Percentiles rank a stretch among this genome's conserved stretches.
Evolutionary conservation across 2,888 invertebrate species (phyloP).

Genomic region (Thymelicus lineola): DNA sequence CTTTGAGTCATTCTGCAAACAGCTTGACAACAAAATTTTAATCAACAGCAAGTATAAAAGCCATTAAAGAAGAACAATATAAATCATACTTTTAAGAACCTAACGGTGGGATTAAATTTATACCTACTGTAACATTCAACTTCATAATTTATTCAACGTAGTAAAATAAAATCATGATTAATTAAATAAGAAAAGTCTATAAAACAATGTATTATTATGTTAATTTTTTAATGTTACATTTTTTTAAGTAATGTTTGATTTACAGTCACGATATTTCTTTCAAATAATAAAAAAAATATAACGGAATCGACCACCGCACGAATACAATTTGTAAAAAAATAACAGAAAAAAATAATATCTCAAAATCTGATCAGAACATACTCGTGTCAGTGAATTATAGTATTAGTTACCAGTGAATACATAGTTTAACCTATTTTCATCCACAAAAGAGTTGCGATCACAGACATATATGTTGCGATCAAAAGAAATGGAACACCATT

Average conservation of each 20-base stretch:
- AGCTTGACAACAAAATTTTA: slow-evolving; percentile 13
- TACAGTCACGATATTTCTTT: too few relatives aligned
- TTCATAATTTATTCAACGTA: background rate
- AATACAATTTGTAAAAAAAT: background rate
- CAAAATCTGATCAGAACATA: background rate
- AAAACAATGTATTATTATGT: too few relatives aligned
- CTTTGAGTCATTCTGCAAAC: slow-evolving; percentile 17
- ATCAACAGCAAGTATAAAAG: slow-evolving; percentile 15
- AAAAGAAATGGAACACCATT: slow-evolving; percentile 23
- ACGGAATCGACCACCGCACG: too few relatives aligned
- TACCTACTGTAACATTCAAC: background rate
- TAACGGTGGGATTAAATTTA: slow-evolving; percentile 8
- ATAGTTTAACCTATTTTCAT: slow-evolving; percentile 2
- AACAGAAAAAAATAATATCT: background rate
- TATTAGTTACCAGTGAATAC: background rate
- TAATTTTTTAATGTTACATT: too few relatives aligned
- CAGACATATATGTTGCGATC: too few relatives aligned
- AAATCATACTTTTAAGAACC: slow-evolving; percentile 17
- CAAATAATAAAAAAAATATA: too few relatives aligned
- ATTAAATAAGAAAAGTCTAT: too few relatives aligned
- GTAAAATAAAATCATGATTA: too few relatives aligned
- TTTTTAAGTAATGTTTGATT: too few relatives aligned
- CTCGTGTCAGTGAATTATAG: background rate
- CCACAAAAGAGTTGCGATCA: slow-evolving; percentile 23
- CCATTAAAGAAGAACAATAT: slow-evolving; percentile 5